Conservation (phyloP, 2,888 invertebrate genomes). For the Andrena flavipes region DNA sequence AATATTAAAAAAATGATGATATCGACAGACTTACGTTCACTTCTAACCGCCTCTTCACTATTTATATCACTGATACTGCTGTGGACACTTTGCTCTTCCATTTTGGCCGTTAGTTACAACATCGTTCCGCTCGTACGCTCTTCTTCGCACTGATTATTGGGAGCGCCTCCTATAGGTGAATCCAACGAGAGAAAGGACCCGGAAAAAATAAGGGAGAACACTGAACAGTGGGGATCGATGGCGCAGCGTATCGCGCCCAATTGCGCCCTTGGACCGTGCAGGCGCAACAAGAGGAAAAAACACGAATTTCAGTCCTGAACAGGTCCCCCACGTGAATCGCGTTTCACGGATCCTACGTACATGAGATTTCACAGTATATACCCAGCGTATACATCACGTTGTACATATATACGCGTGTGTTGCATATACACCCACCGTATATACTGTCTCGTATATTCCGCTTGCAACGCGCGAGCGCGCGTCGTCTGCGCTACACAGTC, state of each 20-base stretch:
- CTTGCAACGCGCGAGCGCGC: not conserved
- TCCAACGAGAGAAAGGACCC: slow-evolving; percentile 44
- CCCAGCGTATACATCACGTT: not conserved
- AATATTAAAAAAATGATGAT: slow-evolving; percentile 48
- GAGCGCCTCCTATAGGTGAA: slow-evolving; percentile 54
- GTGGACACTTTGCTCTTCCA: slow-evolving; percentile 84
- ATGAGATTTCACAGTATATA: slow-evolving; percentile 27
- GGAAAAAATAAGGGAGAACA: slow-evolving; percentile 45
- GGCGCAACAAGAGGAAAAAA: slow-evolving; percentile 27
- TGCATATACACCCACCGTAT: too few relatives aligned
- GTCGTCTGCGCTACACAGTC: not conserved
- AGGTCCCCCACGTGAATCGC: slow-evolving; percentile 33
- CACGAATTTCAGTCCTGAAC: slow-evolving; percentile 26
- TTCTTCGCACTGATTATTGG: slow-evolving; percentile 58
- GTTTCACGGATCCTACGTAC: slow-evolving; percentile 23
- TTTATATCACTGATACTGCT: slow-evolving; percentile 85
- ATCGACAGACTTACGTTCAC: slow-evolving; percentile 79
- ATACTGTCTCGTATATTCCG: too few relatives aligned
- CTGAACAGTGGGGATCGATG: slow-evolving; percentile 15
- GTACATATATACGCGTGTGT: slow-evolving; percentile 11
- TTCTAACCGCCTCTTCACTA: slow-evolving; percentile 83
- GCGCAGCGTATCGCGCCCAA: slow-evolving; percentile 14
- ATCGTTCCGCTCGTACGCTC: slow-evolving; percentile 70
- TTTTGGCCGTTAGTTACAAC: slow-evolving; percentile 83
- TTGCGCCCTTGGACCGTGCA: slow-evolving; percentile 13